phyloP scores from a whole-genome alignment of 92 coral and sea anemone genomes.

The Zoanthus sociatus region DNA sequence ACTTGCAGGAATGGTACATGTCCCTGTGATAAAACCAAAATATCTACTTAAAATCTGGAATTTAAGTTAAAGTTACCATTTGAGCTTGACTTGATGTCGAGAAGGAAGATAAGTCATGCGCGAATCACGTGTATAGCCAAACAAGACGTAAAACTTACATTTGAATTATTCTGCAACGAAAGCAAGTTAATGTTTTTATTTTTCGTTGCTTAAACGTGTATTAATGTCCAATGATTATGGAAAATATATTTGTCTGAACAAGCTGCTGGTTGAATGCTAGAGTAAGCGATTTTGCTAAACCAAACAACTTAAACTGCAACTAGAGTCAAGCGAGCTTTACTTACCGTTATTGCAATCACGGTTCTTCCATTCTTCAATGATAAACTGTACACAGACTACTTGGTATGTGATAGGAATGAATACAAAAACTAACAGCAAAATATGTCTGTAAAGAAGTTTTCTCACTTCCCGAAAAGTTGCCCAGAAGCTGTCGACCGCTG shows the following conservation, averaged over 20 bases:
- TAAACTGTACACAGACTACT: constrained; percentile 69
- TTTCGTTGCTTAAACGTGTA: background rate
- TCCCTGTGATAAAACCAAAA: background rate
- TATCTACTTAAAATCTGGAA: background rate
- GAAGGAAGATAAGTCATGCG: too few species aligned
- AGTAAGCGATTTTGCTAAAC: background rate
- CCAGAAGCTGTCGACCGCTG: constrained; percentile 75
- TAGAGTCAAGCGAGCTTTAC: background rate
- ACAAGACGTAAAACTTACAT: too few species aligned
- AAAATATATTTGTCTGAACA: too few species aligned
- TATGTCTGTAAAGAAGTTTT: constrained; percentile 63
- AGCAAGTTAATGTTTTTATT: background rate
- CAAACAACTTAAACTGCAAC: background rate
- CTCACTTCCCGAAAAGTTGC: constrained; percentile 67
- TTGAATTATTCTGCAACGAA: background rate
- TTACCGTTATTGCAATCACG: constrained; percentile 67
- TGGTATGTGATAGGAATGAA: constrained; percentile 75
- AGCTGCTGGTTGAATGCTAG: too few species aligned
- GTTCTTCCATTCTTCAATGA: constrained; percentile 67
- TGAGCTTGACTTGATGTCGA: too few species aligned
- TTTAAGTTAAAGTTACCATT: too few species aligned
- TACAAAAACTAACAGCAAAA: constrained; percentile 63
- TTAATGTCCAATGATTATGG: background rate
- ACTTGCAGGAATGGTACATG: background rate
- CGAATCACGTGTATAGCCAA: too few species aligned